Evolutionary conservation across 64 coral and sea anemone genomes (phyloP).

Genomic region (Catalaphyllia jardinei): DNA sequence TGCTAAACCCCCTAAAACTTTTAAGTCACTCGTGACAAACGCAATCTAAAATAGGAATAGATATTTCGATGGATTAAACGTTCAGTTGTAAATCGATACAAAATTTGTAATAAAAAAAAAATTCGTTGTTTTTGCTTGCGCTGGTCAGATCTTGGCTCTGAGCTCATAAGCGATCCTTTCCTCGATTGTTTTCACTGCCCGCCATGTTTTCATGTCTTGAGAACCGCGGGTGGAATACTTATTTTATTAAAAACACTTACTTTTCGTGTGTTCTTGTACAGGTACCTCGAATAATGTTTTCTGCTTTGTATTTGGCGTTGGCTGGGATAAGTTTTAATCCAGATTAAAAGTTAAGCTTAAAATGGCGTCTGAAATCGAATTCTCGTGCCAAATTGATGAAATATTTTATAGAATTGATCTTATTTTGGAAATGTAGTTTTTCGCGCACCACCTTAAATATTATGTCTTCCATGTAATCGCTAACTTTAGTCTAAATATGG

Average conservation of each 20-base stretch:
- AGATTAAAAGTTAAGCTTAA: background rate
- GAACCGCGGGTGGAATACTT: conserved; percentile 1
- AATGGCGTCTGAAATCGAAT: background rate
- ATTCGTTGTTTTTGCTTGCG: background rate
- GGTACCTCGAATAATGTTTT: background rate
- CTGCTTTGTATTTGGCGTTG: background rate
- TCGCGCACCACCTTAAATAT: too few species aligned
- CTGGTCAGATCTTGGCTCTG: background rate
- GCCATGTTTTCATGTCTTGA: conserved; percentile 21
- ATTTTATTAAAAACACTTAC: background rate
- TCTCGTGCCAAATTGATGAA: background rate
- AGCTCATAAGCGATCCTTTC: background rate
- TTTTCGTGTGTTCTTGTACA: background rate
- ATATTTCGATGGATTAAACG: conserved; percentile 15
- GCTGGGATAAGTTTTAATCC: conserved; percentile 5
- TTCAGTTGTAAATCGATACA: background rate
- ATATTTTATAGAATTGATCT: too few species aligned
- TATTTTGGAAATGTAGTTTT: too few species aligned
- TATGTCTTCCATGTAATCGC: background rate
- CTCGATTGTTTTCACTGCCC: conserved; percentile 15
- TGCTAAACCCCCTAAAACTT: background rate
- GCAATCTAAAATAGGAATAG: background rate
- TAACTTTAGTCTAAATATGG: background rate
- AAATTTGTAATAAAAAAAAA: background rate
- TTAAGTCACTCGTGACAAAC: background rate